These are phyloP conservation scores for Gallinago nigripennis DNA, from an alignment of 2,797 vertebrate species.

Conservation along the genomic window DNA sequence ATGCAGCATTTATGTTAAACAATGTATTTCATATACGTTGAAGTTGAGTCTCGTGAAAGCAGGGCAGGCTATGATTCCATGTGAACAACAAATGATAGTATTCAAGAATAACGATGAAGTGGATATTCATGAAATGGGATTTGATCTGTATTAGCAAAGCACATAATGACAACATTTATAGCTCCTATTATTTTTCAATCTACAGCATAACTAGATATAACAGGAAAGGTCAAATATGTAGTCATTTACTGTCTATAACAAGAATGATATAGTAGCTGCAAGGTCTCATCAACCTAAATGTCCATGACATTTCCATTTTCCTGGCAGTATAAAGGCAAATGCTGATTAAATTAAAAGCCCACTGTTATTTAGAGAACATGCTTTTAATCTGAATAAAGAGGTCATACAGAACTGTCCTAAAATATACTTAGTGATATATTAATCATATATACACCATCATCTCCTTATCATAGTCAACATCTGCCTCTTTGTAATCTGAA, in stretches of 20 bases:
- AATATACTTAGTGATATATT: slow-evolving; percentile 40
- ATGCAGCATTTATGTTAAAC: neutral
- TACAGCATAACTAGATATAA: neutral
- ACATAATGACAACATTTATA: neutral
- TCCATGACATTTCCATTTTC: slow-evolving; percentile 32
- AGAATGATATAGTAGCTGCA: slow-evolving; percentile 25
- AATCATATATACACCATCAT: slow-evolving; percentile 53
- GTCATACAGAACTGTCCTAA: slow-evolving; percentile 25
- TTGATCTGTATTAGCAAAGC: neutral
- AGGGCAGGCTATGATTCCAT: neutral
- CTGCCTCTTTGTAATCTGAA: neutral
- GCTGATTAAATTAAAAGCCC: slow-evolving; percentile 69
- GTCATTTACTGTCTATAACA: slow-evolving; percentile 7
- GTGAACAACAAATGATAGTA: neutral
- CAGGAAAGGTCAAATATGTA: slow-evolving; percentile 47
- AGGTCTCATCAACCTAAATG: slow-evolving; percentile 49
- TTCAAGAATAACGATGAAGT: neutral
- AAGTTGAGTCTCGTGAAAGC: neutral
- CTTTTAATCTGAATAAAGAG: slow-evolving; percentile 61
- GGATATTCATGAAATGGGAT: neutral
- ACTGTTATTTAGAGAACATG: slow-evolving; percentile 55
- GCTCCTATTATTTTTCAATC: slow-evolving; percentile 13
- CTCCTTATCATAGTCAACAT: slow-evolving; percentile 43
- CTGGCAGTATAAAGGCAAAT: slow-evolving; percentile 42
- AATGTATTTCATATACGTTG: neutral